These are phyloP conservation scores for Coremacera marginata DNA, from an alignment of 2,888 invertebrate species.

Conservation along the genomic window DNA sequence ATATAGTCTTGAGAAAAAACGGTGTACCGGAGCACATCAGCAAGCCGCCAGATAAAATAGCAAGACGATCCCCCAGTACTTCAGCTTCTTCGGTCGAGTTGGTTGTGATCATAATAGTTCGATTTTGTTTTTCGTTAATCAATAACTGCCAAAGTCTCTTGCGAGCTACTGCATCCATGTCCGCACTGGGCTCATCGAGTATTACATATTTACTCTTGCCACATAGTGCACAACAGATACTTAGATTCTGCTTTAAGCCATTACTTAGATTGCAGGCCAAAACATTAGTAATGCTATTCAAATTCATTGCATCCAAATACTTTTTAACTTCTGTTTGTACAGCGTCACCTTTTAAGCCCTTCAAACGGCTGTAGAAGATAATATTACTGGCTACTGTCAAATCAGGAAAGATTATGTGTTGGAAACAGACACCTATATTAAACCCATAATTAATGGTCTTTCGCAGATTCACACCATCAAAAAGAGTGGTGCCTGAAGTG, in stretches of 20 bases:
- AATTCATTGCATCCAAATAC: conserved; percentile 74
- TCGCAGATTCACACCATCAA: conserved; percentile 77
- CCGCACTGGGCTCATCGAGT: conserved; percentile 83
- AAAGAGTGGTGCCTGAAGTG: conserved; percentile 75
- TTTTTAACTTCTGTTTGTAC: conserved; percentile 73
- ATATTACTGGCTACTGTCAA: conserved; percentile 85
- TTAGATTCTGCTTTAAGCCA: conserved; percentile 80
- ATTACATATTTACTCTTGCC: conserved; percentile 79
- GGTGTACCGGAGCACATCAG: conserved; percentile 85
- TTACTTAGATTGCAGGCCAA: conserved; percentile 74
- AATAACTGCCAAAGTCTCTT: conserved; percentile 84
- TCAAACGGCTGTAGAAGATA: conserved; percentile 81
- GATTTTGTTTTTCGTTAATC: conserved; percentile 76
- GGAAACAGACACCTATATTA: conserved; percentile 82
- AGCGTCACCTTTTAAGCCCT: conserved; percentile 71
- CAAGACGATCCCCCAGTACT: conserved; percentile 84
- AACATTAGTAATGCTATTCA: conserved; percentile 74
- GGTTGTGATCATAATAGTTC: conserved; percentile 84
- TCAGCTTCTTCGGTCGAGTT: conserved; percentile 92
- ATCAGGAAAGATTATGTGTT: conserved; percentile 73
- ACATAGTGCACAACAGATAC: conserved; percentile 80
- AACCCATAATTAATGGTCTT: conserved; percentile 71
- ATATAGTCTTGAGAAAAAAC: conserved; percentile 82
- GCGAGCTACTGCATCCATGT: conserved; percentile 84
- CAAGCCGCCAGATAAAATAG: conserved; percentile 84